phyloP scores from a whole-genome alignment of 2,113 vertebrate genomes.

The Ondatra zibethicus region DNA sequence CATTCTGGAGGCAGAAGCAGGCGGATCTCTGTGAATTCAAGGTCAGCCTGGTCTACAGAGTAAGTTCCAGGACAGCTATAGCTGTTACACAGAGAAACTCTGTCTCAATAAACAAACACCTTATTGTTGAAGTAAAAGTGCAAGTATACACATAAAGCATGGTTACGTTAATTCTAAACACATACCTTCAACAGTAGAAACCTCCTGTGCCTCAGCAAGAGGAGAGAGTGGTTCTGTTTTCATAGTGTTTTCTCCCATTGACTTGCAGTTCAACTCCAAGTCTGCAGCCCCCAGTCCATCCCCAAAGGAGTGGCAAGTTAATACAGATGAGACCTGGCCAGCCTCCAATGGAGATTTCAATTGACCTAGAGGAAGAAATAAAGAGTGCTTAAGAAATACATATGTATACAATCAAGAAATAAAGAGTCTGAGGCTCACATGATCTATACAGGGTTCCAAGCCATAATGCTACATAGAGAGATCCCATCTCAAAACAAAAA shows the following conservation, averaged over 20 bases:
- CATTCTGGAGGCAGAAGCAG: neutral
- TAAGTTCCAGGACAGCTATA: neutral
- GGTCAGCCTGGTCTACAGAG: neutral
- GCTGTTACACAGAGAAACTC: neutral
- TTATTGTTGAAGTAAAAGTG: conserved; percentile 55
- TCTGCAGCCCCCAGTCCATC: conserved; percentile 68
- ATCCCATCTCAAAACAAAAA: neutral
- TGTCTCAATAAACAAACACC: neutral
- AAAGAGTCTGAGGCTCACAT: neutral
- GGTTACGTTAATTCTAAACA: conserved; percentile 72
- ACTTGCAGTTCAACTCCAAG: conserved; percentile 73
- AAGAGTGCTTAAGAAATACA: conserved; percentile 18
- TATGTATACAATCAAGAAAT: neutral
- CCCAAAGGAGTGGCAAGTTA: conserved; percentile 76
- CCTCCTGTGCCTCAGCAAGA: conserved; percentile 79
- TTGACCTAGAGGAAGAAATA: conserved; percentile 77
- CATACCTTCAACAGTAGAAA: conserved; percentile 85
- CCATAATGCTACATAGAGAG: neutral
- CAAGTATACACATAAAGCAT: conserved; percentile 6
- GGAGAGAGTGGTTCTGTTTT: conserved; percentile 70
- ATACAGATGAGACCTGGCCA: conserved; percentile 79
- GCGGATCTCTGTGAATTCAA: too few relatives aligned
- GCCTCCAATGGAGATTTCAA: conserved; percentile 81
- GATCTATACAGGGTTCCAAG: neutral
- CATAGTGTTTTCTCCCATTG: conserved; percentile 84